phyloP scores from a whole-genome alignment of 1,140 invertebrate genomes.

The Piezodorus guildinii region DNA sequence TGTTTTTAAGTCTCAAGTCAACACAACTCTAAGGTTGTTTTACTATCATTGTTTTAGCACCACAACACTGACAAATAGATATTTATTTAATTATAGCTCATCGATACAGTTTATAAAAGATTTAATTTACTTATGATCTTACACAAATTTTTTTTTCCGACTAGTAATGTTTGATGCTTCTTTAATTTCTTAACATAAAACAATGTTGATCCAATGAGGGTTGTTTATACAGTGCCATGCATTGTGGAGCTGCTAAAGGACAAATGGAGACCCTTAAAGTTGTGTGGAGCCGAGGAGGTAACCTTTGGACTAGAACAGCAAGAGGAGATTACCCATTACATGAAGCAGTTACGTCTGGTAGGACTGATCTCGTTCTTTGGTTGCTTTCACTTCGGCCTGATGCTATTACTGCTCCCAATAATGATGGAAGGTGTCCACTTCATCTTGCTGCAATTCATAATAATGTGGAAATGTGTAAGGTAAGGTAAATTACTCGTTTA shows the following conservation, averaged over 20 bases:
- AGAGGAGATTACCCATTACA: constrained; percentile 85
- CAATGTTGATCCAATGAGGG: no score
- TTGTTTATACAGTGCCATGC: constrained; percentile 43
- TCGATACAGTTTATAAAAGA: no score
- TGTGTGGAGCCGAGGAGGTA: constrained; percentile 65
- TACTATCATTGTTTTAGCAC: no score
- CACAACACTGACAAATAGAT: no score
- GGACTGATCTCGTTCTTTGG: constrained; percentile 79
- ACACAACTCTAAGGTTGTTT: no score
- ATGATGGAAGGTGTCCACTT: constrained; percentile 81
- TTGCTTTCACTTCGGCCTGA: constrained; percentile 67
- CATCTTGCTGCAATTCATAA: constrained; percentile 92
- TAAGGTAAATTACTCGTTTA: constrained; percentile 28
- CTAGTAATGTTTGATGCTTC: no score
- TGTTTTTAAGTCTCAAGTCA: no score
- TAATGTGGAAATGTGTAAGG: constrained; percentile 85
- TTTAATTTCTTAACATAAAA: no score
- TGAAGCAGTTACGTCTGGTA: constrained; percentile 84
- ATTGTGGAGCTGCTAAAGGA: constrained; percentile 91
- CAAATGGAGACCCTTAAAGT: constrained; percentile 74
- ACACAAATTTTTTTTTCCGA: no score
- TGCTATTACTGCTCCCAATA: constrained; percentile 77
- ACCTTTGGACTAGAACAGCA: constrained; percentile 85
- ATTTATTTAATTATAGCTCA: no score
- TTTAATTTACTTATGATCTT: no score